Evolutionary conservation across 2,797 vertebrate genomes (phyloP), one percentile per base, ranked within the genome.

Genomic region (Acipenser transmontanus): DNA sequence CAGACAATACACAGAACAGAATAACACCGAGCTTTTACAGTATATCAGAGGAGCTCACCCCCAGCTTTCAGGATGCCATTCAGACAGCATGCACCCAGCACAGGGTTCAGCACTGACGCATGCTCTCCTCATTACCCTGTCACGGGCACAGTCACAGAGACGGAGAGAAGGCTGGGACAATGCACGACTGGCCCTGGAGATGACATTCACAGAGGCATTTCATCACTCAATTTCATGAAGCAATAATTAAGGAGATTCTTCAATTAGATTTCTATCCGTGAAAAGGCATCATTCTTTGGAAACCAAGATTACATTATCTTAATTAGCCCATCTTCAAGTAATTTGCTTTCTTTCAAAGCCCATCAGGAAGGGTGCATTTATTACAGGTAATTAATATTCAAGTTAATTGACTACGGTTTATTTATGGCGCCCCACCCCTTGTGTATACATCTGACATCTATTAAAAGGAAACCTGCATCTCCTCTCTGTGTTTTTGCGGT

Each of bases 341-440:
- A 86, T 87, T 79, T 84, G 77, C 80, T 84, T 34, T 82, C 80
- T 83, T 84, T 82, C 80, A 80, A 84, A 80, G 77, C 79, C 81
- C 74, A n/a, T 1, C 65, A 82, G 80, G 78, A 83, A 85, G 78
- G 77, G 78, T 80, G 83, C 80, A 82, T 88, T 88, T 82, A 86
- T 84, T 87, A 83, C 77, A 85, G 82, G 82, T 85, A 85, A 87
- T 89, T 86, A 88, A 86, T 88, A 88, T 86, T 87, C 81, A 82
- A 82, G 82, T 82, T 82, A 83, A 85, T 84, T 84, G 81, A 84
- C 81, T 85, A 73, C 77, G 71, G 71, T 74, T 78, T 71, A 65
- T 65, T 71, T 65, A 65, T 59, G 49, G 65, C 9, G 14, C 10
- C 13, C 51, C 65, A 34, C 59, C 69, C 65, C 8, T 13, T 20